These are phyloP conservation scores for Eumaeus atala DNA, from an alignment of 1,140 invertebrate genomes.

Conservation along the genomic window DNA sequence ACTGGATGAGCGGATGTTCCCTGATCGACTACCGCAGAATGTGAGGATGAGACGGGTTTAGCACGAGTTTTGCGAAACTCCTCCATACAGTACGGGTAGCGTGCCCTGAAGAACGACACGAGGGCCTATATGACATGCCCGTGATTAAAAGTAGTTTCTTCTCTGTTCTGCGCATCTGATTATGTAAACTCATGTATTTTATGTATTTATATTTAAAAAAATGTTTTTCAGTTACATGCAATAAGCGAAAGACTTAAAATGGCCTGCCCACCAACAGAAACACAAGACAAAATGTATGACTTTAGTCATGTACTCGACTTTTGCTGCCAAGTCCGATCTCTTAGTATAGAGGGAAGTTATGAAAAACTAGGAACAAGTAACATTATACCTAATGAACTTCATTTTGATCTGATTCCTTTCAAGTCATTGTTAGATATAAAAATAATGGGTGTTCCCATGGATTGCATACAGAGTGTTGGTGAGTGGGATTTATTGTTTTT, in stretches of 20 bases:
- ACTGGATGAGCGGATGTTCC: too few relatives aligned
- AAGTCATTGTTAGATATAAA: constrained; percentile 80
- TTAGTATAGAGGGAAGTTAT: constrained; percentile 82
- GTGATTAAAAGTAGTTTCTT: too few relatives aligned
- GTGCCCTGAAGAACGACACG: too few relatives aligned
- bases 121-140: too few relatives aligned
- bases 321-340: constrained; percentile 81
- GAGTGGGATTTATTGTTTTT: constrained; percentile 24
- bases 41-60: too few relatives aligned
- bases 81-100: too few relatives aligned
- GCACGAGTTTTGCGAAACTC: too few relatives aligned
- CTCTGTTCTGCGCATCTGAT: too few relatives aligned
- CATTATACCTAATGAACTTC: constrained; percentile 85
- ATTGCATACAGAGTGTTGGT: constrained; percentile 80
- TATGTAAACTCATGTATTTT: background rate
- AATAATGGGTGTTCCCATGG: constrained; percentile 77
- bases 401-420: constrained; percentile 87
- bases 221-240: constrained; percentile 83
- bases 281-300: constrained; percentile 81
- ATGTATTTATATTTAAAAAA: constrained; percentile 1
- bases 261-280: constrained; percentile 85
- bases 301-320: constrained; percentile 94
- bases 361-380: constrained; percentile 83
- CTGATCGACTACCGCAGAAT: too few relatives aligned
- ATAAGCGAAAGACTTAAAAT: constrained; percentile 90